Conservation (phyloP, 2,888 invertebrate genomes). For the Lamellibrachia columna region DNA sequence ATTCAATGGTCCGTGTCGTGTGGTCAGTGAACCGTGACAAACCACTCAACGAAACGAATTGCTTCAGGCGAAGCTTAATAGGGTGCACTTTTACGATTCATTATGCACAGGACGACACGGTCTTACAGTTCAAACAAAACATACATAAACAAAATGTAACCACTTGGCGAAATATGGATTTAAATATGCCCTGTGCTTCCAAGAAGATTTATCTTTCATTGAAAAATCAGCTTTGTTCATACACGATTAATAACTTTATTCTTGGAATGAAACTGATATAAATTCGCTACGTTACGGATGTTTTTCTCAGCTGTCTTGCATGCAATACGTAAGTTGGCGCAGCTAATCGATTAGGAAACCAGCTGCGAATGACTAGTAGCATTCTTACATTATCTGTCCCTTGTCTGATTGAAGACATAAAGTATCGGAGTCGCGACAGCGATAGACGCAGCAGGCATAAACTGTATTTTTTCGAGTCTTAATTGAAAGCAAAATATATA, state of each 20-base stretch:
- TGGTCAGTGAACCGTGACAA: neutral
- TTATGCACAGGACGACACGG: neutral
- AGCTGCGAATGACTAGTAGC: slow-evolving; percentile 12
- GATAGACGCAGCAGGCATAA: neutral
- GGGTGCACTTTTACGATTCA: neutral
- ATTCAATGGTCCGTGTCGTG: neutral
- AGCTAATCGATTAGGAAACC: slow-evolving; percentile 8
- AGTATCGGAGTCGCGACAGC: neutral
- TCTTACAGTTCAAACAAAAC: neutral
- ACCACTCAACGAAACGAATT: slow-evolving; percentile 6
- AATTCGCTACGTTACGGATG: neutral
- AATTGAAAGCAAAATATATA: neutral
- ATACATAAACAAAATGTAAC: neutral
- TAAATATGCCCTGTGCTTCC: neutral
- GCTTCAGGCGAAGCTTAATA: neutral
- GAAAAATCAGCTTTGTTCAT: neutral
- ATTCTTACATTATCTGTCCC: neutral
- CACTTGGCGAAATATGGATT: neutral
- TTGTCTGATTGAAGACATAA: slow-evolving; percentile 16
- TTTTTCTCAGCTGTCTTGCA: neutral
- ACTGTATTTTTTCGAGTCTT: neutral
- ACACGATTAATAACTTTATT: neutral
- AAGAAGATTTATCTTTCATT: neutral
- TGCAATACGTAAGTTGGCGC: neutral
- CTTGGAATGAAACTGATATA: neutral